These are phyloP conservation scores for Circaetus gallicus DNA, from an alignment of 2,113 vertebrate species.

Conservation along the genomic window DNA sequence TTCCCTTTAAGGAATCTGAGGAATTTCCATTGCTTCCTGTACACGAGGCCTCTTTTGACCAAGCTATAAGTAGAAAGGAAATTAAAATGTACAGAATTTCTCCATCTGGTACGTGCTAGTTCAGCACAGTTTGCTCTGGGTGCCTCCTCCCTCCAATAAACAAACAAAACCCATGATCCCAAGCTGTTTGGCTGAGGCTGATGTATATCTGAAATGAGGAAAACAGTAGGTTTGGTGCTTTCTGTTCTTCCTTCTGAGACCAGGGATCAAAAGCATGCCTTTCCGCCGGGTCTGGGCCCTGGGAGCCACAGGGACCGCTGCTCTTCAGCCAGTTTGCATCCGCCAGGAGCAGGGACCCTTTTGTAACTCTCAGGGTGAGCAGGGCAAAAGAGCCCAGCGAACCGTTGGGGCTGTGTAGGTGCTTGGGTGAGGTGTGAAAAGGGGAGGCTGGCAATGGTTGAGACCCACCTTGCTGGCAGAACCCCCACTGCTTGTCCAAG, in stretches of 20 bases:
- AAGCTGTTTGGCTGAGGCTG: neutral
- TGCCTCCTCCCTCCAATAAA: neutral
- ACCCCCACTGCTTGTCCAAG: neutral
- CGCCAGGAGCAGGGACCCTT: neutral
- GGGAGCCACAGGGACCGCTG: neutral
- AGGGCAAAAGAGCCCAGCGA: neutral
- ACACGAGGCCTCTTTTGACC: slow-evolving; percentile 49
- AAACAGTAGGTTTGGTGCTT: neutral
- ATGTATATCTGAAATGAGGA: neutral
- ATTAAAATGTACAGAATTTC: slow-evolving; percentile 46
- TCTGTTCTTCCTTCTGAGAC: neutral
- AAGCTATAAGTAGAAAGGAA: slow-evolving; percentile 60
- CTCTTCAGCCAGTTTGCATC: neutral
- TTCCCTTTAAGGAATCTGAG: slow-evolving; percentile 61
- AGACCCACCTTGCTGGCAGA: neutral
- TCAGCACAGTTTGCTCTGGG: neutral
- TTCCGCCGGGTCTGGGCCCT: neutral
- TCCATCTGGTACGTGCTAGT: slow-evolving; percentile 37
- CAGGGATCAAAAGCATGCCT: neutral
- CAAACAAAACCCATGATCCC: slow-evolving; percentile 13
- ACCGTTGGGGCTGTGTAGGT: neutral
- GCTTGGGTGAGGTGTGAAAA: neutral
- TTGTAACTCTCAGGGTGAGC: neutral
- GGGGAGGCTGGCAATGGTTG: neutral
- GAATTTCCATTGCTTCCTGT: slow-evolving; percentile 73